Conservation (phyloP, 1,140 invertebrate genomes). For the Meloidogyne hapla region DNA sequence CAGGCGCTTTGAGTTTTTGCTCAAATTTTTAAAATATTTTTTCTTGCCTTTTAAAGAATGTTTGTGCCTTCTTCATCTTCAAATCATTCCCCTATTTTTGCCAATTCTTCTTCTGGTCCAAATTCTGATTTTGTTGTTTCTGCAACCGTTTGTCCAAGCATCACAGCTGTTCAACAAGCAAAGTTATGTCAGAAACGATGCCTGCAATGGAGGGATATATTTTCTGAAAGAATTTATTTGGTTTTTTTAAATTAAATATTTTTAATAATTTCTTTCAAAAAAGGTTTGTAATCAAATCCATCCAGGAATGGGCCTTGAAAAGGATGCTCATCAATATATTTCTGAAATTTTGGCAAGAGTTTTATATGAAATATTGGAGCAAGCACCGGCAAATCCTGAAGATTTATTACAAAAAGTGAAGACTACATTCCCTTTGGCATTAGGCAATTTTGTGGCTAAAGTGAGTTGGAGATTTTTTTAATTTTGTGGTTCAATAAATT, state of each 20-base stretch:
- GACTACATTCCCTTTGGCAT: conserved; percentile 34
- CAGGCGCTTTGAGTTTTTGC: no score
- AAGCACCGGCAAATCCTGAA: conserved; percentile 27
- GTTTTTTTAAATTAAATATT: neutral
- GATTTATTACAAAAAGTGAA: conserved; percentile 43
- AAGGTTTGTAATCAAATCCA: conserved; percentile 41
- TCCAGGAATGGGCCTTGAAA: conserved; percentile 46
- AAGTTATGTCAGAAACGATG: neutral
- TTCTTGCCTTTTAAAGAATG: neutral
- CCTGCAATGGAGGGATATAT: neutral
- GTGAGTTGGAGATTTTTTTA: conserved; percentile 13
- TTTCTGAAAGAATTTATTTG: conserved; percentile 6
- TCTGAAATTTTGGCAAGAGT: conserved; percentile 41
- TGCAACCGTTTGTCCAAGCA: neutral
- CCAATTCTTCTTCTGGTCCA: conserved; percentile 2
- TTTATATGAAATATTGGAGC: conserved; percentile 37
- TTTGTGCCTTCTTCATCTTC: conserved; percentile 5
- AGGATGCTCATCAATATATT: conserved; percentile 38
- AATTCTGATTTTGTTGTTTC: conserved; percentile 6
- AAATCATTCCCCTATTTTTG: conserved; percentile 5
- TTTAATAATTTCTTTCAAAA: conserved; percentile 4
- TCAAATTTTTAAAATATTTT: no score
- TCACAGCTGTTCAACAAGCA: conserved; percentile 1
- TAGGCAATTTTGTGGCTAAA: conserved; percentile 42
- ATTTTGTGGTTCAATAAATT: no score